Evolutionary conservation across 2,888 invertebrate genomes (phyloP), one percentile per base, ranked within the genome.

Genomic region (Dorcus parallelipipedus): DNA sequence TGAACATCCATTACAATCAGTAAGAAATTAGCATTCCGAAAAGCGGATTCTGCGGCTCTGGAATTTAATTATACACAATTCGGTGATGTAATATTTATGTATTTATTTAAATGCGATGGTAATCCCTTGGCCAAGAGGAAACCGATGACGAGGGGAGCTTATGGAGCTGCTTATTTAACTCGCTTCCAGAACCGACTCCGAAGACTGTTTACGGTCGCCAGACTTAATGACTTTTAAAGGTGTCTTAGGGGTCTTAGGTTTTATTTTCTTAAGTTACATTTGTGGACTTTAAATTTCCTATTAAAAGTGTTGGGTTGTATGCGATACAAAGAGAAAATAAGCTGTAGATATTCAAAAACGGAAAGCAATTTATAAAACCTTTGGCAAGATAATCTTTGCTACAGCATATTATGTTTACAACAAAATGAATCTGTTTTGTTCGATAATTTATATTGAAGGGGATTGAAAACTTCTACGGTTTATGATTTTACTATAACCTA

Each of bases 61-160:
- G 73, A 76, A 78, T 78, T 77, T 78, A 77, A 78, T 78, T 78
- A 77, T 76, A 78, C 77, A 77, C 77, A 77, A 76, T 77, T 77
- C 76, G 71, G 73, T 71, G 78, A 78, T 78, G 78, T 78, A 76
- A 78, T 78, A 78, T 78, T 78, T 78, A 78, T 78, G 78, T 78
- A 78, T 78, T 78, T 78, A 78, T 78, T 78, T 78, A 78, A 78
- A 78, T 78, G 77, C 74, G 72, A 77, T 78, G 78, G 78, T 78
- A 78, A 78, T 78, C 77, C 77, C 71, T 72, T 72, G 72, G 73
- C 71, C 73, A 69, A 69, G 69, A 70, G 69, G 68, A 72, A 71
- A 70, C 72, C 73, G 67, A 71, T 69, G 45, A 69, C 66, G 68
- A 67, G 68, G 66, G 67, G 62, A 66, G 65, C 63, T 53, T 56